Percentiles rank a stretch among this genome's conserved stretches.
Conservation (phyloP, 2,797 vertebrate species). For the Darevskia mixta region DNA sequence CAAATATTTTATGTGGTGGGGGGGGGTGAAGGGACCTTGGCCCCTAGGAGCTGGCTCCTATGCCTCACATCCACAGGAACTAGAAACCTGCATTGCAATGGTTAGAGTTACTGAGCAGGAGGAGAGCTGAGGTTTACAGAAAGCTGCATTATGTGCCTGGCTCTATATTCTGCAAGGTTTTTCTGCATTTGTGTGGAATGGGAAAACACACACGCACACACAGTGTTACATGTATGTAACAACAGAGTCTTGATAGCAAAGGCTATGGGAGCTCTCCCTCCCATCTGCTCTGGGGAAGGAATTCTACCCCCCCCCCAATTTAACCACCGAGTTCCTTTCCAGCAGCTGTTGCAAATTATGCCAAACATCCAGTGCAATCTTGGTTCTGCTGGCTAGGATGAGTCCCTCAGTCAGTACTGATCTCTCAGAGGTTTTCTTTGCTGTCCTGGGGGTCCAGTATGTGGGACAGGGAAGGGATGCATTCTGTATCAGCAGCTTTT, state of each 20-base stretch:
- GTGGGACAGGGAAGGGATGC: no score
- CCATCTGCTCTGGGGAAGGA: background rate
- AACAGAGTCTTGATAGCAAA: background rate
- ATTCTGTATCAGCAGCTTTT: background rate
- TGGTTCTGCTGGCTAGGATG: background rate
- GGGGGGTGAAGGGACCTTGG: no score
- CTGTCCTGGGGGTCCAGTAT: background rate
- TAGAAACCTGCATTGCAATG: background rate
- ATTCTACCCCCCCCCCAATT: background rate
- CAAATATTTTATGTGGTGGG: no score
- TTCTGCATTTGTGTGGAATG: background rate
- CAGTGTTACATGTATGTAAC: no score
- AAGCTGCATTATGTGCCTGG: background rate
- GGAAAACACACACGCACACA: no score
- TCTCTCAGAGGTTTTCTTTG: background rate
- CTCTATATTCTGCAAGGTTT: background rate
- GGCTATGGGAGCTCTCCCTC: background rate
- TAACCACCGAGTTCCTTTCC: background rate
- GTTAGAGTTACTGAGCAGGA: background rate
- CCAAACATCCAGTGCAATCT: constrained; percentile 12
- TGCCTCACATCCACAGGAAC: background rate
- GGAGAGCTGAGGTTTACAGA: background rate
- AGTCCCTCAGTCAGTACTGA: background rate
- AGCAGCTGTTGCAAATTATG: constrained; percentile 33
- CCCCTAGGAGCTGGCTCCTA: no score